phyloP scores from a whole-genome alignment of 2,888 invertebrate genomes.

The Drosophila barbarae region DNA sequence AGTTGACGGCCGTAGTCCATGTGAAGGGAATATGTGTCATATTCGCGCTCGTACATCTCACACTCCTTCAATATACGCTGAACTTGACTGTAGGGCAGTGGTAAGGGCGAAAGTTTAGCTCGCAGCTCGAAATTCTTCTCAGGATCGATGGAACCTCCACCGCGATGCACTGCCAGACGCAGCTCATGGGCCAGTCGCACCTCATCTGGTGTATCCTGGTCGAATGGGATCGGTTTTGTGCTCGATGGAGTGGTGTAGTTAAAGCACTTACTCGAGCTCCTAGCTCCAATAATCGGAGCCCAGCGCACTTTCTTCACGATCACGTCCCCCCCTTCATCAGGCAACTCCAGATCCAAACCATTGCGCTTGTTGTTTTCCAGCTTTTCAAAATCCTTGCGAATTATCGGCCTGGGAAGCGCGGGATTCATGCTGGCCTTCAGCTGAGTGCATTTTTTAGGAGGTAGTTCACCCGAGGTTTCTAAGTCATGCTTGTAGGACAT shows the following conservation, averaged over 20 bases:
- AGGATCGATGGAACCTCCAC: conserved; percentile 53
- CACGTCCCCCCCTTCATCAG: neutral
- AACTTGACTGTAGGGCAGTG: conserved; percentile 24
- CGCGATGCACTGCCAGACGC: conserved; percentile 47
- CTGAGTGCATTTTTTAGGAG: conserved; percentile 2
- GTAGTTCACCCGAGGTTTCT: neutral
- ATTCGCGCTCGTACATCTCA: conserved; percentile 30
- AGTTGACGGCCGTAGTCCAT: conserved; percentile 42
- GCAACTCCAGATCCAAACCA: conserved; percentile 36
- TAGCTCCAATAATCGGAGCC: conserved; percentile 8
- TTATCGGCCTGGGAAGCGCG: neutral
- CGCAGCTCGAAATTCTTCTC: conserved; percentile 37
- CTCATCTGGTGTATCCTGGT: conserved; percentile 17
- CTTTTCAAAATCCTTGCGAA: neutral
- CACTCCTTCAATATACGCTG: conserved; percentile 40
- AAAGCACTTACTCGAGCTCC: conserved; percentile 14
- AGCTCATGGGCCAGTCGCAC: conserved; percentile 36
- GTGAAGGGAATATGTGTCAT: conserved; percentile 42
- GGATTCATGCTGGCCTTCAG: conserved; percentile 39
- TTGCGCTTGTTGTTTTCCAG: conserved; percentile 25
- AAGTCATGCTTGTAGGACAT: conserved; percentile 9
- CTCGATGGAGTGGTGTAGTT: conserved; percentile 5
- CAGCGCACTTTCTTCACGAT: conserved; percentile 26
- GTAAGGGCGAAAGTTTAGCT: conserved; percentile 34
- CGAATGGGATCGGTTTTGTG: conserved; percentile 9